Percentiles rank a stretch among this genome's conserved stretches.
Evolutionary conservation across 2,113 vertebrate genomes (phyloP).

Genomic region (Nothobranchius kuhntae): DNA sequence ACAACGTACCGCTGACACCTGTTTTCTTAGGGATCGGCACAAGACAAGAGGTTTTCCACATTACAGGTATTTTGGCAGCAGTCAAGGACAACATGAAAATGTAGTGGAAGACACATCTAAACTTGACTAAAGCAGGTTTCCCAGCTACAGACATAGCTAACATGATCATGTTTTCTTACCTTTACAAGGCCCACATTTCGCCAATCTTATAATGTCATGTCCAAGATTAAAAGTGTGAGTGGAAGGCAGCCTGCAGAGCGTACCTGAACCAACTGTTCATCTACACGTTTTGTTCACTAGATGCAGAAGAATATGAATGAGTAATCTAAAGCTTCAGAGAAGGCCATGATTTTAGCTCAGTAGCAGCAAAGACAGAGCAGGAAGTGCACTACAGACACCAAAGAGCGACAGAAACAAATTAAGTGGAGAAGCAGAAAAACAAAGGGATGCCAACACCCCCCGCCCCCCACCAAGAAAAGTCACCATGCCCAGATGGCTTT

Average conservation of each 20-base stretch:
- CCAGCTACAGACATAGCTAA: constrained; percentile 15
- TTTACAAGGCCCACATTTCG: background rate
- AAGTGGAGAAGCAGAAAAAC: constrained; percentile 14
- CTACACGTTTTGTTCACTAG: background rate
- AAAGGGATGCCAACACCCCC: constrained; percentile 5
- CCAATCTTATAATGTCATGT: constrained; percentile 35
- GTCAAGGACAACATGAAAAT: too few species aligned
- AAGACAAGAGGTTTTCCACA: too few species aligned
- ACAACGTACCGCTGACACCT: too few species aligned
- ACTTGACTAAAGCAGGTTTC: constrained; percentile 16
- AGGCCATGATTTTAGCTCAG: background rate
- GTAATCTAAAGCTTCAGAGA: background rate
- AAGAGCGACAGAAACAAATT: constrained; percentile 15
- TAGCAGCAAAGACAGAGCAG: background rate
- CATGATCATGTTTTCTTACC: background rate
- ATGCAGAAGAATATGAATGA: background rate
- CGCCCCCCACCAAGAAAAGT: constrained; percentile 46
- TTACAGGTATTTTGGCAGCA: too few species aligned
- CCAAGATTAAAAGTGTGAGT: constrained; percentile 28
- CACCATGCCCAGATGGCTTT: constrained; percentile 78
- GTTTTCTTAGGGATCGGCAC: too few species aligned
- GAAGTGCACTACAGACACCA: background rate
- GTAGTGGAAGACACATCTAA: background rate
- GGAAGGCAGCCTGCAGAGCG: constrained; percentile 1
- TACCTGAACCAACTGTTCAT: constrained; percentile 14